Base-by-base conservation (phyloP, 2,797 vertebrate genomes). In the Schizopygopsis malacanthus region DNA sequence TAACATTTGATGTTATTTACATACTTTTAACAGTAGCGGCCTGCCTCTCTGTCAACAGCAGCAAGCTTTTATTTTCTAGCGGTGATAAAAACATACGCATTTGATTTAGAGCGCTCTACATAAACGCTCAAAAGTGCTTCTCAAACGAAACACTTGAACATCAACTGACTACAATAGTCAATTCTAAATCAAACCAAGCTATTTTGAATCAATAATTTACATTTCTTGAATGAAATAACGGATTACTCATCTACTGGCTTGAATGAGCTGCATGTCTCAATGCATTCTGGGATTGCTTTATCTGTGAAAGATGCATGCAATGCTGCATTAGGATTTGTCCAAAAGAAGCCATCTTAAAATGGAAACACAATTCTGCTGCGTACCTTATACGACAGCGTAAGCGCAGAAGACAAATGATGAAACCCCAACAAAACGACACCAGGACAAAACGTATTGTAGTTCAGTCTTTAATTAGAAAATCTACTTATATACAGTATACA, bases 401-500 rank as follows among this genome's bases (percentile, higher is more conserved):
- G 11, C 25, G 1, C 25, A 28, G 28, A 18, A 37, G 63, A 33
- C 63, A 37, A 76, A 20, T 37, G 20, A 9, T 28, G 8, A 61
- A 82, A 56, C 43, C 1, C n/a, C 18, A 43, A 61, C n/a, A 12
- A 83, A 71, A 61, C 6, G 28, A 75, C 43, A 78, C 25, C 39
- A 65, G 47, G 22, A 61, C n/a, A 12, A 83, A 71, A 61, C 6
- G 28, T 43, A 39, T 47, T 82, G 79, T 82, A 81, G 86, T 86
- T 86, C 86, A 87, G 72, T 84, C 81, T 89, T 89, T 89, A 89
- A 89, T 89, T 88, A 87, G 73, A 89, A 89, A 89, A 89, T 86
- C 86, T 89, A 87, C 84, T 73, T 89, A 82, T 88, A 84, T 88
- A 89, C 88, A 89, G 86, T 86, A 87, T 84, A 76, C 65, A 84